phyloP scores from a whole-genome alignment of 2,113 vertebrate genomes.

The Mobula hypostoma region DNA sequence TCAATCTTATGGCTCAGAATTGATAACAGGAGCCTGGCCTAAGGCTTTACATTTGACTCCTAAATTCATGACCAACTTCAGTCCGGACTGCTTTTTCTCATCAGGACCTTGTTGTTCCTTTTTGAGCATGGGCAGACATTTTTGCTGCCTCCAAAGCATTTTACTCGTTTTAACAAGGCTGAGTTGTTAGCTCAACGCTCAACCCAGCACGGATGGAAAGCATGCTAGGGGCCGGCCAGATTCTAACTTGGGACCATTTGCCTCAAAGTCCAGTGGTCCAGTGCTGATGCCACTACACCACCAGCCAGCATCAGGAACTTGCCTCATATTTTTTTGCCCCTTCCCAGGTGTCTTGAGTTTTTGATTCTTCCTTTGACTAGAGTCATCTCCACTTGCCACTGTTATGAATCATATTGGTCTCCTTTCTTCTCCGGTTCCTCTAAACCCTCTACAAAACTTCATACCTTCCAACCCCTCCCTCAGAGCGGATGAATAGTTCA shows the following conservation, averaged over 20 bases:
- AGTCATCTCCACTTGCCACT: not conserved
- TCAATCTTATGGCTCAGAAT: not conserved
- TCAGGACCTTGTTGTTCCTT: not conserved
- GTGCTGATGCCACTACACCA: too few species aligned
- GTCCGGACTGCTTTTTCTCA: not conserved
- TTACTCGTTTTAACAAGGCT: too few species aligned
- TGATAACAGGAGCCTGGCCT: not conserved
- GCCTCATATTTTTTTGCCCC: not conserved
- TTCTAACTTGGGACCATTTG: too few species aligned
- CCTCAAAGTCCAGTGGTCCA: too few species aligned
- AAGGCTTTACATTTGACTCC: not conserved
- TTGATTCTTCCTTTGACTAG: not conserved
- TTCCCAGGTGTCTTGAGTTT: not conserved
- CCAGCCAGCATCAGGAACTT: too few species aligned
- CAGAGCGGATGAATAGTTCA: not conserved
- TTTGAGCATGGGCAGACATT: too few species aligned
- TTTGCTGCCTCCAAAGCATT: too few species aligned
- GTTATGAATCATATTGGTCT: not conserved
- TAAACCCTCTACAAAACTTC: not conserved
- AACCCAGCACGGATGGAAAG: too few species aligned
- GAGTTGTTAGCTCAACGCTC: too few species aligned
- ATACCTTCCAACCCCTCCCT: not conserved
- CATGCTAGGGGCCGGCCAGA: too few species aligned
- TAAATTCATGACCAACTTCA: not conserved
- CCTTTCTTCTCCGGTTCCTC: not conserved